Conservation (phyloP, 2,797 vertebrate genomes). For the Pangasius krempfi region DNA sequence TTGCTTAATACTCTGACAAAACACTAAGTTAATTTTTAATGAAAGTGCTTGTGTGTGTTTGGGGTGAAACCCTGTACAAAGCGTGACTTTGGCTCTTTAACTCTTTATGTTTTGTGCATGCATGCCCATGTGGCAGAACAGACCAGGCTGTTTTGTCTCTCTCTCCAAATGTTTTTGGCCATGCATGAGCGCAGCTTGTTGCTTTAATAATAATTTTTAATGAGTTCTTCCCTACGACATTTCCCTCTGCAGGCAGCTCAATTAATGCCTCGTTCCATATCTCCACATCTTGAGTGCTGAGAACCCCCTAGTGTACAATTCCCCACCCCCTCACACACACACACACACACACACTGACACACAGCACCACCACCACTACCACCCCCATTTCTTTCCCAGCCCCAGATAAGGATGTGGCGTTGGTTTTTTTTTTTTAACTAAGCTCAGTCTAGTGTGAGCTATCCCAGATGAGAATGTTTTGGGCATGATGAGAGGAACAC, state of each 20-base stretch:
- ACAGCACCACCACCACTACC: constrained; percentile 30
- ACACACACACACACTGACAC: constrained; percentile 37
- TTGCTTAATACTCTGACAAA: constrained; percentile 13
- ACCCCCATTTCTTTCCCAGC: constrained; percentile 5
- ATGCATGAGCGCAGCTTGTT: constrained; percentile 74
- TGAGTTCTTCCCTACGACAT: constrained; percentile 76
- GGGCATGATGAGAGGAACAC: constrained; percentile 1
- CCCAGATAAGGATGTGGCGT: constrained; percentile 33
- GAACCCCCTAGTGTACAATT: constrained; percentile 49
- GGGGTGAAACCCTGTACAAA: constrained; percentile 27
- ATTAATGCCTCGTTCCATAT: constrained; percentile 66
- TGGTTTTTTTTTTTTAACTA: constrained; percentile 40
- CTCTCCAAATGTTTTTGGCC: constrained; percentile 59
- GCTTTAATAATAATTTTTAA: constrained; percentile 84
- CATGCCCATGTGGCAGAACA: constrained; percentile 49
- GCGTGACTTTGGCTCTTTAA: constrained; percentile 36
- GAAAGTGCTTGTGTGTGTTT: constrained; percentile 34
- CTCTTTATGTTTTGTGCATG: constrained; percentile 18
- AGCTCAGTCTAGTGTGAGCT: constrained; percentile 44
- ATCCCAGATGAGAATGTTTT: constrained; percentile 42
- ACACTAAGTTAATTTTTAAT: constrained; percentile 1
- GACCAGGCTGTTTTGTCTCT: constrained; percentile 54
- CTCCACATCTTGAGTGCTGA: constrained; percentile 61
- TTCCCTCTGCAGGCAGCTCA: constrained; percentile 63
- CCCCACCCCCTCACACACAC: constrained; percentile 29